Evolutionary conservation across 2,888 invertebrate genomes (phyloP), one percentile per base, ranked within the genome.

Genomic region (Leptinotarsa haldemani): DNA sequence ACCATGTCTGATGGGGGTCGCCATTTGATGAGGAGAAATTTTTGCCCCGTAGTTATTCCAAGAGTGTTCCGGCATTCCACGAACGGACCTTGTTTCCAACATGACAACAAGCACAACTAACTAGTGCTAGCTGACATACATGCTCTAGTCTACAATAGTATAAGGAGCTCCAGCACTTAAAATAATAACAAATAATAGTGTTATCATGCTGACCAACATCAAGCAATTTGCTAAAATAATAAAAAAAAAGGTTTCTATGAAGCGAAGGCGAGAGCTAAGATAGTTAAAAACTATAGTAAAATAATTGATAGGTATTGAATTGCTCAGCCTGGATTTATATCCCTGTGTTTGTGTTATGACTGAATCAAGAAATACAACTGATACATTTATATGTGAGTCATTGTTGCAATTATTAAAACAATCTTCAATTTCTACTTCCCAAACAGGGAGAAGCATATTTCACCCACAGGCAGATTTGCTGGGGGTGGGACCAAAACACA

Each of bases 61-160:
- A 90, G 90, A 90, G 88, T 89, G 85, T 79, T 92, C 93, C 85
- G 90, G 90, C 89, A 92, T 92, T 90, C 92, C 91, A 88, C 93
- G 92, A 88, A 91, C 90, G 86, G 93, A 93, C 90, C 93, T 91
- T 90, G 91, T 91, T 88, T 92, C 92, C 91, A 92, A 91, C 92
- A 92, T 92, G 91, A 90, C 91, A 90, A 89, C 88, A 84, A 84
- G 81, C 81, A 82, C 82, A 81, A 83, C 83, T 81, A 82, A 75
- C 80, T 81, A 83, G 82, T 82, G 82, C 83, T 84, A 83, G 83
- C 80, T 80, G 82, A 83, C 83, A 84, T 79, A 80, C 85, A 85
- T 85, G 85, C 85, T 82, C 83, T 84, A 85, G 76, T 75, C 84
- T 85, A 85, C 83, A 84, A 84, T 80, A 83, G 79, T 74, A 71